Evolutionary conservation across 2,797 vertebrate species (phyloP), one percentile per base, ranked within the genome.

Genomic region (Peromyscus eremicus): DNA sequence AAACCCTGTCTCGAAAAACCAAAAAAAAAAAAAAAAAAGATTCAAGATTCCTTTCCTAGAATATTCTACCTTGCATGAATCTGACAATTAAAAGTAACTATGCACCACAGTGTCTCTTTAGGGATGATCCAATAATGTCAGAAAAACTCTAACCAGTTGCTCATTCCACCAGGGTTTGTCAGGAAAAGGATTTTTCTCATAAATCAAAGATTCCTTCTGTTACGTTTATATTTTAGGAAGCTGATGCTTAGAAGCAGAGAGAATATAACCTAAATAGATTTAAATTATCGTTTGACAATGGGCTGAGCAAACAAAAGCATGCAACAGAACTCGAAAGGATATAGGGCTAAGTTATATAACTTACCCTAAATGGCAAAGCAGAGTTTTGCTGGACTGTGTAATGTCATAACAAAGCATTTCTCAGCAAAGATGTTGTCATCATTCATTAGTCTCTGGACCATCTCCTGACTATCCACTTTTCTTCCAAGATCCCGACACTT

Each of bases 141-240:
- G 73, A 37, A 92, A 95, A 85, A 92, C 19, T 49, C 75, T 14
- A 32, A 60, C 43, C 21, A 71, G 40, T 21, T 62, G 73, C 25
- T 81, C 9, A n/a, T 34, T 82, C 19, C 60, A n/a, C 81, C 70
- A 37, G 46, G 64, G 25, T 34, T 82, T 34, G 96, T 76, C 60
- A 94, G 17, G 94, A 84, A 96, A 90, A 95, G 23, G 32, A 40
- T 55, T 95, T 40, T 94, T 94, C 96, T 96, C 96, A 88, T 92
- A 95, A 98, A 91, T 83, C 52, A 80, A 89, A n/a, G 46, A 81
- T 76, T 68, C 85, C 91, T 85, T n/a, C 80, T 34, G 32, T 89
- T 93, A 43, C 62, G 25, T 89, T 95, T 68, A 89, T 64, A 92
- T 10, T 97, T 97, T 94, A 96, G 93, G 94, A 90, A 96, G 89